A percentile compares a stretch with the other conserved stretches of the same genome.
These are phyloP conservation scores for Brachionus rotundiformis DNA, from an alignment of 1,140 invertebrate genomes.

Conservation along the genomic window DNA sequence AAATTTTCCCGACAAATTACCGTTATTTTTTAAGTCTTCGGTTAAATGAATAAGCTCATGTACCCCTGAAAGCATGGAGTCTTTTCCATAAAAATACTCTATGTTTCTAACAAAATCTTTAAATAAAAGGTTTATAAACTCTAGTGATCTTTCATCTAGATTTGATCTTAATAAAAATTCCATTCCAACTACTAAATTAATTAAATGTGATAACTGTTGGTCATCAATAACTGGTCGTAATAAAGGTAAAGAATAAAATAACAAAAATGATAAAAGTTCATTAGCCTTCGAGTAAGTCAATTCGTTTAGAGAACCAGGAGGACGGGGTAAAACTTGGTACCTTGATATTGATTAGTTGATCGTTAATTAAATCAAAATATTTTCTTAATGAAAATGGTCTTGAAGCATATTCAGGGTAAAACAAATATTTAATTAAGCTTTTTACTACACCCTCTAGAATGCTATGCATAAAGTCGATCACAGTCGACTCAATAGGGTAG, in stretches of 20 bases:
- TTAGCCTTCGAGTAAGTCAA: neutral
- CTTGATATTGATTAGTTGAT: neutral
- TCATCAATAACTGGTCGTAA: neutral
- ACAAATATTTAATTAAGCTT: neutral
- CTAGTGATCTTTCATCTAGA: neutral
- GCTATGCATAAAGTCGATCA: neutral
- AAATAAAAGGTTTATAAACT: neutral
- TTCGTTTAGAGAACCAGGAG: neutral
- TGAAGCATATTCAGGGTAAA: neutral
- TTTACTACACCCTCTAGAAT: neutral
- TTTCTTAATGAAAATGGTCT: neutral
- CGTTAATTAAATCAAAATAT: neutral
- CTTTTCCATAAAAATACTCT: neutral
- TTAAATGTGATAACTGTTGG: neutral
- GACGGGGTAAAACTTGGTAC: neutral
- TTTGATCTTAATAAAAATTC: neutral
- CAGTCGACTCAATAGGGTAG: neutral
- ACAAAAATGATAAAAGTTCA: neutral
- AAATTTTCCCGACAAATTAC: no score
- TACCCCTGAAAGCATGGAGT: neutral
- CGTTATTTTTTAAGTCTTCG: no score
- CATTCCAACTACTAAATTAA: neutral
- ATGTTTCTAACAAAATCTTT: slow-evolving; percentile 19
- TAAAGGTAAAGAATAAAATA: neutral
- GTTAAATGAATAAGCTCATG: neutral